phyloP scores from a whole-genome alignment of 2,113 vertebrate species.

The Trematomus loennbergii region DNA sequence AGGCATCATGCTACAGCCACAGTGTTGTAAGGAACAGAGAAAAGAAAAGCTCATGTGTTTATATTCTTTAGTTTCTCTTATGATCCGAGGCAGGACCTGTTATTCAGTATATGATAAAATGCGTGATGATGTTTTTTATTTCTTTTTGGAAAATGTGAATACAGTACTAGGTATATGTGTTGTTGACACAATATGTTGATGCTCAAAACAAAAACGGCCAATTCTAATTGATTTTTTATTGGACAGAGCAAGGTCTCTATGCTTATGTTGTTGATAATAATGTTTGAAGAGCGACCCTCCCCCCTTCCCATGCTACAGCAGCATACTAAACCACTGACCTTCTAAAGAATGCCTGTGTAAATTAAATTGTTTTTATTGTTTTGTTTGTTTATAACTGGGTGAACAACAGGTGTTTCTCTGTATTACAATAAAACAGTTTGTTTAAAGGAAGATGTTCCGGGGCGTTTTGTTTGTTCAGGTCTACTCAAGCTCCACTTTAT shows the following conservation, averaged over 20 bases:
- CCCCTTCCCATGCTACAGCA: slow-evolving; percentile 35
- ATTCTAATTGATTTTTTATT: slow-evolving; percentile 54
- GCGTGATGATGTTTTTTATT: slow-evolving; percentile 49
- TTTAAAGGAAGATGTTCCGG: slow-evolving; percentile 69
- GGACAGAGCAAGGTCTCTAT: slow-evolving; percentile 56
- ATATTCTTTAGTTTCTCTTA: slow-evolving; percentile 61
- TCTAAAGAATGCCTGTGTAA: slow-evolving; percentile 84
- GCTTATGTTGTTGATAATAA: slow-evolving; percentile 59
- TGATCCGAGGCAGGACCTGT: slow-evolving; percentile 81
- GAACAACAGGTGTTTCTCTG: slow-evolving; percentile 85
- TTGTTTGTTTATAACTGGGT: slow-evolving; percentile 84
- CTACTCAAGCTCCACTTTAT: neutral
- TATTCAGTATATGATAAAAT: slow-evolving; percentile 74
- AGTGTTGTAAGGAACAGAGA: slow-evolving; percentile 60
- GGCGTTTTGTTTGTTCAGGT: neutral
- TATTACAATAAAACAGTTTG: slow-evolving; percentile 88
- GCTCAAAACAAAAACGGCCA: slow-evolving; percentile 57
- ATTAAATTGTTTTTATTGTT: slow-evolving; percentile 82
- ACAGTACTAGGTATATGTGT: slow-evolving; percentile 75
- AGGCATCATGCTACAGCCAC: slow-evolving; percentile 54
- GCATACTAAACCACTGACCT: slow-evolving; percentile 84
- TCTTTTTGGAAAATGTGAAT: slow-evolving; percentile 73
- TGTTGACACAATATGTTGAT: slow-evolving; percentile 50
- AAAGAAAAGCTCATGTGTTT: slow-evolving; percentile 47
- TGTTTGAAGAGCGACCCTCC: slow-evolving; percentile 65